These are phyloP conservation scores for Pherbina coryleti DNA, from an alignment of 2,888 invertebrate species.

Conservation along the genomic window DNA sequence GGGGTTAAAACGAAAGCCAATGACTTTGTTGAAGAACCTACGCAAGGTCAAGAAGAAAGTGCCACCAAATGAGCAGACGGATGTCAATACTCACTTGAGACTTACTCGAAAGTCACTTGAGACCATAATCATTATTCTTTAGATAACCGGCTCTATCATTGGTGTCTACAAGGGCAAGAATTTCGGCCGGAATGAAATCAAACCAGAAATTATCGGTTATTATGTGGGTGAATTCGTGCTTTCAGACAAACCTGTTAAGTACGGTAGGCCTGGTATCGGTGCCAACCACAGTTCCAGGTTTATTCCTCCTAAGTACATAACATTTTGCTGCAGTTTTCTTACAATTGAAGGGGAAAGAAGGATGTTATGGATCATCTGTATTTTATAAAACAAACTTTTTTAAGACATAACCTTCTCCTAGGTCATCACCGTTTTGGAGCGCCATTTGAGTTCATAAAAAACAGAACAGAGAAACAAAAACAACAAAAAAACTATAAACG, in stretches of 20 bases:
- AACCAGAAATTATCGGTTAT: slow-evolving; percentile 98
- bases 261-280: slow-evolving; percentile 98
- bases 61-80: slow-evolving; percentile 97
- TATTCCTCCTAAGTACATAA: slow-evolving; percentile 91
- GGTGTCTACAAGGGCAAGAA: slow-evolving; percentile 99
- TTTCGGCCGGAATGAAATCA: slow-evolving; percentile 87
- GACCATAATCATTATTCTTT: slow-evolving; percentile 99
- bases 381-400: slow-evolving; percentile 18
- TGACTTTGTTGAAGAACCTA: slow-evolving; percentile 95
- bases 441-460: too few species aligned
- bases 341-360: neutral
- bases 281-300: slow-evolving; percentile 98
- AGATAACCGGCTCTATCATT: slow-evolving; percentile 99
- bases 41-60: slow-evolving; percentile 96
- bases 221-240: slow-evolving; percentile 96
- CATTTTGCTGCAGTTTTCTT: neutral
- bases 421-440: too few species aligned
- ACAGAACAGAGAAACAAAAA: too few species aligned
- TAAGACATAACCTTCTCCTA: slow-evolving; percentile 28
- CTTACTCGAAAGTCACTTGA: slow-evolving; percentile 97
- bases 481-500: too few species aligned
- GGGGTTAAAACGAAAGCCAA: slow-evolving; percentile 94
- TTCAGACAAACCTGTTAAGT: slow-evolving; percentile 97
- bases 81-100: too few species aligned
- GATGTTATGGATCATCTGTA: slow-evolving; percentile 8